Evolutionary conservation across 2,797 vertebrate genomes (phyloP), one percentile per base, ranked within the genome.

Genomic region (Hyperoplus immaculatus): DNA sequence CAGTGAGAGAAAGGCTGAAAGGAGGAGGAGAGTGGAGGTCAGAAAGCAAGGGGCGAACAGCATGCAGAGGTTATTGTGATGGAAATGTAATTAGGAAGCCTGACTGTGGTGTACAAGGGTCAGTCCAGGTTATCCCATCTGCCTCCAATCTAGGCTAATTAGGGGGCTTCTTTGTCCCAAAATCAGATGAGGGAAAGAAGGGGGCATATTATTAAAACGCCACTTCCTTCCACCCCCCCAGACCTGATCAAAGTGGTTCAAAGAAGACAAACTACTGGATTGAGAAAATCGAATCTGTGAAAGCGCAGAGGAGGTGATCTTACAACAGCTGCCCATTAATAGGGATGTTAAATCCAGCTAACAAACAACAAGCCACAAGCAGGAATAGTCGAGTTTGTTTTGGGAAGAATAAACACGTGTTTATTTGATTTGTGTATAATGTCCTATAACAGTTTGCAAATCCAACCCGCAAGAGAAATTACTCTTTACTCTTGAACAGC

Each of bases 61-160:
- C 93, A 93, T 80, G 92, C 87, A 88, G 91, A 86, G 91, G 88
- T 93, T 94, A 94, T 96, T 96, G 95, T 96, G 93, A 96, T 96
- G 95, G 95, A 96, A 96, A 96, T 96, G 95, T 94, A 95, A 96
- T 96, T 95, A 96, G 93, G 89, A 90, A 90, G 91, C 85, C 87
- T 78, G 91, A 92, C 92, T 90, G 89, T 59, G 87, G 87, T 80
- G 89, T 91, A 89, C 53, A 18, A 80, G 90, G 94, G 94, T 95
- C 94, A 95, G 91, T 84, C 80, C 90, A 91, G 93, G 93, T 93
- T 94, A 94, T 88, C 94, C 95, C 95, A 96, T 96, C 95, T 96
- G 95, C 94, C 93, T 93, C 85, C 92, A 91, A 94, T 95, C 91
- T 87, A 85, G 91, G 91, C 91, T 95, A 96, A 96, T 96, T 96